phyloP scores from a whole-genome alignment of 2,888 invertebrate genomes.

The Thalpophila matura region DNA sequence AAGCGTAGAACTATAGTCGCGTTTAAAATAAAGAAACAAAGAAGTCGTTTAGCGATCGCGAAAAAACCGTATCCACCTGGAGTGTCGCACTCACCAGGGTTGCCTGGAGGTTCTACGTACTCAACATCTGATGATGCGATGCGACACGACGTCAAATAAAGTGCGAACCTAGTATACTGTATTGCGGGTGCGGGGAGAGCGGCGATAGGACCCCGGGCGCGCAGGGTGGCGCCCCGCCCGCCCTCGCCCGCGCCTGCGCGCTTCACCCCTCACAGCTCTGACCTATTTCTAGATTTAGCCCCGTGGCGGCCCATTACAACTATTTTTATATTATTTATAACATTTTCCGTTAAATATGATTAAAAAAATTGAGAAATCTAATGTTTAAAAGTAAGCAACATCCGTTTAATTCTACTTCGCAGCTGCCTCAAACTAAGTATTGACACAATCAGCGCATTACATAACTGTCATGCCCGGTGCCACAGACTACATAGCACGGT shows the following conservation, averaged over 20 bases:
- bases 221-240: slow-evolving; percentile 42
- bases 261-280: slow-evolving; percentile 60
- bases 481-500: no score
- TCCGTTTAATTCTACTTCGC: neutral
- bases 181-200: slow-evolving; percentile 69
- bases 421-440: neutral
- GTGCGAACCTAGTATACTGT: slow-evolving; percentile 70
- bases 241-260: slow-evolving; percentile 72
- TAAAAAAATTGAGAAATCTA: neutral
- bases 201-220: slow-evolving; percentile 57
- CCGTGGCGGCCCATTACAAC: slow-evolving; percentile 51
- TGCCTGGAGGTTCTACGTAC: slow-evolving; percentile 72
- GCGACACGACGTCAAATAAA: slow-evolving; percentile 69
- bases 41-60: slow-evolving; percentile 67
- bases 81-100: slow-evolving; percentile 79
- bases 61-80: slow-evolving; percentile 52
- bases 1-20: slow-evolving; percentile 80
- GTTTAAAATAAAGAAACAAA: slow-evolving; percentile 69
- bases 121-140: slow-evolving; percentile 66
- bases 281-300: slow-evolving; percentile 75
- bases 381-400: neutral
- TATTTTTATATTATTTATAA: slow-evolving; percentile 19
- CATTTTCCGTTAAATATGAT: neutral
- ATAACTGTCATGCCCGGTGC: slow-evolving; percentile 19
- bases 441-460: slow-evolving; percentile 16